Evolutionary conservation across 2,888 invertebrate genomes (phyloP).

Genomic region (Subacronicta megacephala): DNA sequence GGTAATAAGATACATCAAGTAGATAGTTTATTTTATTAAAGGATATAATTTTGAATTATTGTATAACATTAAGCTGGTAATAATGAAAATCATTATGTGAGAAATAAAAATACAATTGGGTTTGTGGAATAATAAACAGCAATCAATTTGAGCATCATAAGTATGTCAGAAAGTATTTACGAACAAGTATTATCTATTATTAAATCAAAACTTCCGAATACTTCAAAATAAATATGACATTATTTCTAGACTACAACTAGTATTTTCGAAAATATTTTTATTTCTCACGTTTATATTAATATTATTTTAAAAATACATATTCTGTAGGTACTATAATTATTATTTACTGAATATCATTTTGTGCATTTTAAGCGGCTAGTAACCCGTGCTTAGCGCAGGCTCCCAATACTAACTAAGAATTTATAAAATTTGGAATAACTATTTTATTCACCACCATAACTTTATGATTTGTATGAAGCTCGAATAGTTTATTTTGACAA

Average conservation of each 20-base stretch:
- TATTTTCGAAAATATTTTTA: conserved; percentile 56
- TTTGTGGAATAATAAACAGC: neutral
- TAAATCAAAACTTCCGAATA: too few relatives aligned
- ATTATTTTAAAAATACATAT: conserved; percentile 43
- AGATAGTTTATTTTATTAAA: conserved; percentile 33
- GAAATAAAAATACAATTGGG: conserved; percentile 34
- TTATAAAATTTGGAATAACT: conserved; percentile 36
- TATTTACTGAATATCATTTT: conserved; percentile 60
- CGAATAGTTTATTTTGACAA: conserved; percentile 31
- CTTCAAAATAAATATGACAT: too few relatives aligned
- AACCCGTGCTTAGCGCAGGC: conserved; percentile 58
- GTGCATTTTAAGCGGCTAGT: conserved; percentile 79
- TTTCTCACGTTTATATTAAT: conserved; percentile 44
- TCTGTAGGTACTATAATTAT: conserved; percentile 36
- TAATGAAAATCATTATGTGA: conserved; percentile 12
- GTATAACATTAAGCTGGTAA: conserved; percentile 10
- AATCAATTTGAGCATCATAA: conserved; percentile 1
- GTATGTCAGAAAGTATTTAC: too few relatives aligned
- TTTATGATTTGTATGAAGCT: conserved; percentile 36
- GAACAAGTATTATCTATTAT: too few relatives aligned
- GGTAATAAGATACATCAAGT: conserved; percentile 49
- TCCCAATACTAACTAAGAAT: conserved; percentile 25
- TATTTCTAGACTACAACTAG: conserved; percentile 11
- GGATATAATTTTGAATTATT: conserved; percentile 20
- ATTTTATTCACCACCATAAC: conserved; percentile 18